Evolutionary conservation across 2,888 invertebrate species (phyloP).

Genomic region (Spatulosminthurus flaviceps): DNA sequence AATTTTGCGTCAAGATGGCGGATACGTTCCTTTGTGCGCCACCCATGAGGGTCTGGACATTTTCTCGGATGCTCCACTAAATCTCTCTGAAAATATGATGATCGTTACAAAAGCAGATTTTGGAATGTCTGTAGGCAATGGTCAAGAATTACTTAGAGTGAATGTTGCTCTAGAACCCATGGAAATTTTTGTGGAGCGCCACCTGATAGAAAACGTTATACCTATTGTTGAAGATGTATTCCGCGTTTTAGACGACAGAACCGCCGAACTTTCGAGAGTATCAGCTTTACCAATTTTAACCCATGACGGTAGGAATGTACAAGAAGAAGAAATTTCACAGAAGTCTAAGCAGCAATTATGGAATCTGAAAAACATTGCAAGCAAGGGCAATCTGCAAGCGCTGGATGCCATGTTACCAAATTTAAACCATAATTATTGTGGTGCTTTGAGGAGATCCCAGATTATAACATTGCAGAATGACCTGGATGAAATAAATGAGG

Average conservation of each 20-base stretch:
- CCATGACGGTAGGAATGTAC: neutral
- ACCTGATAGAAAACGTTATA: conserved; percentile 38
- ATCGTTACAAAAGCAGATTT: neutral
- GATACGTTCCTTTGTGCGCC: conserved; percentile 45
- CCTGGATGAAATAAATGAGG: conserved; percentile 14
- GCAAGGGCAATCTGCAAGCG: neutral
- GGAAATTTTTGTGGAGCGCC: conserved; percentile 35
- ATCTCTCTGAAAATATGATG: conserved; percentile 12
- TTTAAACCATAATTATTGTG: neutral
- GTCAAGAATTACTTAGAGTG: conserved; percentile 22
- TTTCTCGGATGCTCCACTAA: conserved; percentile 24
- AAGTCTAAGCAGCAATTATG: neutral
- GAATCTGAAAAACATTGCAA: neutral
- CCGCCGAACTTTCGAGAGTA: neutral
- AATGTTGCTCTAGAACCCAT: conserved; percentile 27
- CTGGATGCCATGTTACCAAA: neutral
- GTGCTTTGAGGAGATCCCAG: neutral
- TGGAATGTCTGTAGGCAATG: neutral
- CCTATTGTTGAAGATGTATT: conserved; percentile 37
- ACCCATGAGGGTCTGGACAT: conserved; percentile 41
- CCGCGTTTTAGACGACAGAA: conserved; percentile 29
- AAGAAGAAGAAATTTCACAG: neutral
- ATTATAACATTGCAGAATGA: conserved; percentile 25
- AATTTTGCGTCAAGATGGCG: conserved; percentile 50
- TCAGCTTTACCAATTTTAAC: neutral